Evolutionary conservation across 2,888 invertebrate genomes (phyloP), one percentile per base, ranked within the genome.

Genomic region (Sinhomidia bicolor): DNA sequence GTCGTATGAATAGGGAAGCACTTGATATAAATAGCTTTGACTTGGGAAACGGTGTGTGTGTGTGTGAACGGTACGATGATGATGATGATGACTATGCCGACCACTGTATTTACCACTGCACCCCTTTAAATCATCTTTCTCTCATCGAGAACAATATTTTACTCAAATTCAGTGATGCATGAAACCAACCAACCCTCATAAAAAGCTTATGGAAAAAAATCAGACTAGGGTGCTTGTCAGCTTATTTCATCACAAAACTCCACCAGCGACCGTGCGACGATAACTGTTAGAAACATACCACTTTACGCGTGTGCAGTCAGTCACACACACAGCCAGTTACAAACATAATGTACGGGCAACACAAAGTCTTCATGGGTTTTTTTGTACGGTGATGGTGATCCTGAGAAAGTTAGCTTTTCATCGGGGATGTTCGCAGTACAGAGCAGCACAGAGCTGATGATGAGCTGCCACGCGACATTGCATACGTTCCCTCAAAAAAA

Each of bases 381-480:
- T n/a, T n/a, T n/a, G n/a, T 51, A 78, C 44, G 71, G 71, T 44
- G 44, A 51, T 44, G 71, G 71, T 23, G 23, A 23, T 47, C 17
- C 74, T 54, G 78, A 32, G 29, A 78, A 74, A 78, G 78, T 78
- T 78, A 32, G 78, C 78, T 78, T 76, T n/a, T 36, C 36, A 36
- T 51, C n/a, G 29, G 23, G 47, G 76, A 23, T 17, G n/a, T 36
- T 36, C 36, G 36, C 36, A 36, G 7, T 12, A 71, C n/a, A n/a
- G n/a, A 32, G 4, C 17, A 57, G 3, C 17, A 14, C n/a, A 6
- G 12, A 0, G 20, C 26, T 14, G 41, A 76, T 62, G 62, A 60
- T 74, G 29, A 79, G 76, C 12, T 29, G 90, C 80, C 91, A 90
- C 89, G 80, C 91, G 90, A 88, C 90, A 41, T 47, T 20, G 4